Percentiles rank a stretch among this genome's conserved stretches.
phyloP scores from a whole-genome alignment of 1,140 invertebrate species.

The Latrodectus geometricus region DNA sequence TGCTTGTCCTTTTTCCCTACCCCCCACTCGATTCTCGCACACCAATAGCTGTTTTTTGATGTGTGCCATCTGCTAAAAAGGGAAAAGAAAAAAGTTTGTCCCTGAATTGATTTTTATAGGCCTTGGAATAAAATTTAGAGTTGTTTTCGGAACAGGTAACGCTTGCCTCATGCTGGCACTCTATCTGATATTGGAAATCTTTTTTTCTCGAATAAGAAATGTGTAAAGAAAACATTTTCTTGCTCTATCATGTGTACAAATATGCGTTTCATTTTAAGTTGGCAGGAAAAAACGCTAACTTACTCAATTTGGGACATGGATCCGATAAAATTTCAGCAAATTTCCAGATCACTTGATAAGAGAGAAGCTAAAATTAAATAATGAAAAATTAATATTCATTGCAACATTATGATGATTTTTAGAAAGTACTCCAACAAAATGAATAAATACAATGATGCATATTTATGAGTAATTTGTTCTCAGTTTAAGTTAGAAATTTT shows the following conservation, averaged over 20 bases:
- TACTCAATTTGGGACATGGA: too few species aligned
- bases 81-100: slow-evolving; percentile 5
- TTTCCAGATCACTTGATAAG: too few species aligned
- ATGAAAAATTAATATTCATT: too few species aligned
- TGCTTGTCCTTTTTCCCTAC: slow-evolving; percentile 1
- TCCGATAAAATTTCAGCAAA: too few species aligned
- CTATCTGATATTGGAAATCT: neutral
- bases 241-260: neutral
- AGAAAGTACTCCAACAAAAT: too few species aligned
- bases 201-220: neutral
- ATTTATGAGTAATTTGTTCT: too few species aligned
- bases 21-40: neutral
- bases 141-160: slow-evolving; percentile 35
- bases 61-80: slow-evolving; percentile 45
- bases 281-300: too few species aligned
- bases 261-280: too few species aligned
- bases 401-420: too few species aligned
- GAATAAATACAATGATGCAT: too few species aligned
- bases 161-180: neutral
- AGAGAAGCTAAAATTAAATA: too few species aligned
- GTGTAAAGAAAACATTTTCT: neutral
- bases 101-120: slow-evolving; percentile 51
- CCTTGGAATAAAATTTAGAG: slow-evolving; percentile 52
- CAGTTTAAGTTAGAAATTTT: too few species aligned
- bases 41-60: slow-evolving; percentile 42